Evolutionary conservation across 1,140 invertebrate species (phyloP).

Genomic region (Drosophila jambulina): DNA sequence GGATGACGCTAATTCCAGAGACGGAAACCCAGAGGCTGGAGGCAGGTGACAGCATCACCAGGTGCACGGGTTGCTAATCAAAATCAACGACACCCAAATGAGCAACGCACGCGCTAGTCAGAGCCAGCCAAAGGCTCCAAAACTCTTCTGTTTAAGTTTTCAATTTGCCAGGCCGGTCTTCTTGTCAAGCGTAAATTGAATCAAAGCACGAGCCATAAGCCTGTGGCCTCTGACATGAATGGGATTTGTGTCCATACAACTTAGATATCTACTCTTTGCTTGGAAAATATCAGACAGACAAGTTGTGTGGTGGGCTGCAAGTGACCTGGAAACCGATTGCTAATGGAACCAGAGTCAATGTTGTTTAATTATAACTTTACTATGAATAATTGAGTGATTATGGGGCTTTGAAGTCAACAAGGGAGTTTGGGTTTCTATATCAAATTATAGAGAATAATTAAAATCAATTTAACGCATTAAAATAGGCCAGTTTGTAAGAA

Average conservation of each 20-base stretch:
- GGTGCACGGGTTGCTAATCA: constrained; percentile 55
- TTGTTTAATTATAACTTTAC: constrained; percentile 6
- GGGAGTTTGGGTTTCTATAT: neutral
- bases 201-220: constrained; percentile 20
- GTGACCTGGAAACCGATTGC: constrained; percentile 12
- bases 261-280: neutral
- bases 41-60: constrained; percentile 28
- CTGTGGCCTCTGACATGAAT: constrained; percentile 56
- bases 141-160: constrained; percentile 40
- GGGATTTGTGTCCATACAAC: constrained; percentile 34
- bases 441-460: neutral
- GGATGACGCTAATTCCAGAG: constrained; percentile 61
- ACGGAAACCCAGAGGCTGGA: constrained; percentile 41
- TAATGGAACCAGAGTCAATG: constrained; percentile 4
- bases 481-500: neutral
- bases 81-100: constrained; percentile 63
- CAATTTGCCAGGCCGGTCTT: constrained; percentile 35
- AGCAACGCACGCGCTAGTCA: constrained; percentile 54
- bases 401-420: neutral
- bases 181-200: constrained; percentile 59
- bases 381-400: constrained; percentile 13
- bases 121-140: constrained; percentile 7
- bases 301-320: neutral
- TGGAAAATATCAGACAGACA: neutral
- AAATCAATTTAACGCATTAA: neutral